These are phyloP conservation scores for Protonemura montana DNA, from an alignment of 2,888 invertebrate genomes.

Conservation along the genomic window DNA sequence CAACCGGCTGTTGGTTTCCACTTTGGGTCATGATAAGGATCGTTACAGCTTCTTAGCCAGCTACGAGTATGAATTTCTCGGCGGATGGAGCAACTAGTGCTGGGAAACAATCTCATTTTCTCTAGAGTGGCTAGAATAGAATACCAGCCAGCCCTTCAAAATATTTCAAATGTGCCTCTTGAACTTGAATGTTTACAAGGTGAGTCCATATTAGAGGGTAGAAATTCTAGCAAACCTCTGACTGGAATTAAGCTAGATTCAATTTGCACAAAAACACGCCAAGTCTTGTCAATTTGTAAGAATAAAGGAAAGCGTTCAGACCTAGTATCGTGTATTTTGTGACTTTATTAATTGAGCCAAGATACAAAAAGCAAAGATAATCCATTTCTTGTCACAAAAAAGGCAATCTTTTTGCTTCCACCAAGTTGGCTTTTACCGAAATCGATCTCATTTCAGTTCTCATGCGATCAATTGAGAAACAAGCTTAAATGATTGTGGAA, in stretches of 20 bases:
- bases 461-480: neutral
- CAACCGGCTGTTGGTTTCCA: neutral
- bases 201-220: neutral
- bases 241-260: no score
- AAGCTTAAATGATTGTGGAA: constrained; percentile 7
- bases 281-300: neutral
- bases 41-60: no score
- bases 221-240: neutral
- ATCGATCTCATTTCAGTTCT: neutral
- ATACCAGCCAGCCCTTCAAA: no score
- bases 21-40: neutral
- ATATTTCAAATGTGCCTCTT: no score
- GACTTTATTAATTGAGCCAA: neutral
- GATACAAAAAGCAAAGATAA: neutral
- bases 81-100: no score
- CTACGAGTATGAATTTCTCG: no score
- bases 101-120: no score
- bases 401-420: neutral
- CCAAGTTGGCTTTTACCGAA: neutral
- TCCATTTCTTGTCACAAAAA: neutral
- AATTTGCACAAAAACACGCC: no score
- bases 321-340: neutral
- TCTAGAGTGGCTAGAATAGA: no score
- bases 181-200: neutral
- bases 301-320: neutral